Evolutionary conservation across 2,888 invertebrate species (phyloP), one percentile per base, ranked within the genome.

Genomic region (Drosophila diplacantha): DNA sequence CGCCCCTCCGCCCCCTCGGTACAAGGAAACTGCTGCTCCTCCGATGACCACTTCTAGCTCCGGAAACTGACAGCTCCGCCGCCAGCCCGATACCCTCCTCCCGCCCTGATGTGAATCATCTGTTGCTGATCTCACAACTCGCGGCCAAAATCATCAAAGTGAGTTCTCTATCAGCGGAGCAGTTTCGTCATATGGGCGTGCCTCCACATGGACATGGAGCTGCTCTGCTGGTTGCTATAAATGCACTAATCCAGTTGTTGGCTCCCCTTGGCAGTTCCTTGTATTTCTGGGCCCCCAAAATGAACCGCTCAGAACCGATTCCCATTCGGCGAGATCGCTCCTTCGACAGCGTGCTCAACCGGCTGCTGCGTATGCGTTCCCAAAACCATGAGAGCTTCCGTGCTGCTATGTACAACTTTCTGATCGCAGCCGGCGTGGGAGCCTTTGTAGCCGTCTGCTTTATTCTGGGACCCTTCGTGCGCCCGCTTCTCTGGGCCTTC

Each of bases 401-500:
- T n/a, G 76, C 85, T 14, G 88, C 88, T 0, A 85, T 88, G 85
- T 88, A 88, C 54, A 88, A 88, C 64, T 87, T 88, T 51, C 69
- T 88, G 3, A 86, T 88, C 31, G 85, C 85, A 22, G 85, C 86
- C 2, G 88, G 87, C 5, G 69, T 88, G 9, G 86, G 75, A 31
- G 87, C 88, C 4, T 87, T 88, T 63, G 85, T 85, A 1, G 94
- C 95, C 2, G 90, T 96, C 8, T 96, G 95, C 87, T 91, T 95
- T 69, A 94, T 96, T 73, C 89, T 98, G 31, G 94, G 95, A 80
- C 97, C 97, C 0, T 98, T 98, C 88, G 92, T 99, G 34, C 94
- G 96, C 74, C 98, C 99, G 0, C 88, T 99, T 54, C 91, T 98
- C 75, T 99, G 99, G 99, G 98, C 99, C 0, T 90, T 97, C 58